Percentiles rank a stretch among this genome's conserved stretches.
phyloP scores from a whole-genome alignment of 2,113 vertebrate species.

The Spilogale gracilis region DNA sequence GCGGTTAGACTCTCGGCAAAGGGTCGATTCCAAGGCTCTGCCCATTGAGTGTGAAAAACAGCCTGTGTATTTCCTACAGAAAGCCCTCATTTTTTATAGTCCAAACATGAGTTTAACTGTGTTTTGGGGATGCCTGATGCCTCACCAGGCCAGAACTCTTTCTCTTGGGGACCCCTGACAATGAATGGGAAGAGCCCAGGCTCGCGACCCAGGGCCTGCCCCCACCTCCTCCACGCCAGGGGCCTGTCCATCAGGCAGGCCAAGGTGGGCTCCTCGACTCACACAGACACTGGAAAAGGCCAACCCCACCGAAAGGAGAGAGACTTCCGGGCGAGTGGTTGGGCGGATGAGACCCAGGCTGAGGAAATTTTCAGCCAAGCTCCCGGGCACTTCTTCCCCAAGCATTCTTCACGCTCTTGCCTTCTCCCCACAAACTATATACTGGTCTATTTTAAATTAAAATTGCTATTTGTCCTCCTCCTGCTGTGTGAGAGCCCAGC shows the following conservation, averaged over 20 bases:
- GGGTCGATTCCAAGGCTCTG: not conserved
- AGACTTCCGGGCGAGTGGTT: fast-evolving
- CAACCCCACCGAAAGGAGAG: not conserved
- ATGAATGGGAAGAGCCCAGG: not conserved
- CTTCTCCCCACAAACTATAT: not conserved
- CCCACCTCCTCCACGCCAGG: not conserved
- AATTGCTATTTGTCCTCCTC: not conserved
- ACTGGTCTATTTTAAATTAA: slow-evolving; percentile 39
- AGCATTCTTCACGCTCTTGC: not conserved
- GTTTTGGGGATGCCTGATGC: not conserved
- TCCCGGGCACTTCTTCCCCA: no score
- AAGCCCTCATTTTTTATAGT: not conserved
- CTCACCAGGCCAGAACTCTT: not conserved
- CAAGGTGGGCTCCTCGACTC: not conserved
- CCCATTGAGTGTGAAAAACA: not conserved
- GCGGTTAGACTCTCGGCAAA: not conserved
- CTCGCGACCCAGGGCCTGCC: not conserved
- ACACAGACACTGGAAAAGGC: not conserved
- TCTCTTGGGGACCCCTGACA: not conserved
- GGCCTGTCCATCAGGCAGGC: not conserved
- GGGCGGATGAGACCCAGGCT: fast-evolving
- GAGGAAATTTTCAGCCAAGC: no score
- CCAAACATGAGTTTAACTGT: not conserved
- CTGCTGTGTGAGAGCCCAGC: not conserved
- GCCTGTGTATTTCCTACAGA: not conserved